These are phyloP conservation scores for Poeciliopsis prolifica DNA, from an alignment of 2,113 vertebrate species.

Conservation along the genomic window DNA sequence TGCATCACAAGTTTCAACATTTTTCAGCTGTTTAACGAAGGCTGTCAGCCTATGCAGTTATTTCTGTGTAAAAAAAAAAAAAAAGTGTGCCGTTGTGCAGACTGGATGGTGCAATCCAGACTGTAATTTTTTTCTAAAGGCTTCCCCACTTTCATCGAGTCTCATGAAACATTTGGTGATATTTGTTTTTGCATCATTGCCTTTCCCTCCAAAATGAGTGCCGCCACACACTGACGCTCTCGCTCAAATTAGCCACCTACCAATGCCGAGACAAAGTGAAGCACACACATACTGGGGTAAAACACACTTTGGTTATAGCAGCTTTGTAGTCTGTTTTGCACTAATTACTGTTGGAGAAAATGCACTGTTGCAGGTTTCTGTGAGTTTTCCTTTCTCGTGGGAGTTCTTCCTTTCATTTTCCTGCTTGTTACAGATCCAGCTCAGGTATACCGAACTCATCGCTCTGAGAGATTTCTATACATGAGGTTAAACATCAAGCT, in stretches of 20 bases:
- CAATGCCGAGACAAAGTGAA: not conserved
- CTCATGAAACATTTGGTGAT: slow-evolving; percentile 24
- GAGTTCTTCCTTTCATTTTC: slow-evolving; percentile 5
- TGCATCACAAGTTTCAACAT: not conserved
- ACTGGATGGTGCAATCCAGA: slow-evolving; percentile 17
- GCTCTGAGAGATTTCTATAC: not conserved
- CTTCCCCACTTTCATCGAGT: slow-evolving; percentile 20
- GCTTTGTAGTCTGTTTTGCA: slow-evolving; percentile 28
- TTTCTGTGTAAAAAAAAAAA: not conserved
- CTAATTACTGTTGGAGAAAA: slow-evolving; percentile 47
- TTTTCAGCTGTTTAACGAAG: not conserved
- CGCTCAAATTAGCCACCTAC: slow-evolving; percentile 6
- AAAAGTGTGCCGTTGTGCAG: slow-evolving; percentile 2
- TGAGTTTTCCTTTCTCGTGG: slow-evolving; percentile 2
- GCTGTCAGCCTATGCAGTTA: not conserved
- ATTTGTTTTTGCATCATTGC: slow-evolving; percentile 8
- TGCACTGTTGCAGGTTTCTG: slow-evolving; percentile 18
- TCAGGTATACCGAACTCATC: slow-evolving; percentile 1
- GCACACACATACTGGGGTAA: not conserved
- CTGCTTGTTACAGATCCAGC: slow-evolving; percentile 13
- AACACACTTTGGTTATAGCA: not conserved
- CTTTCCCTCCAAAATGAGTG: slow-evolving; percentile 27
- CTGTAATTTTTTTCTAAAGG: slow-evolving; percentile 24
- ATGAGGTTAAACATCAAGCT: slow-evolving; percentile 1
- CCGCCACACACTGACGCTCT: slow-evolving; percentile 22